phyloP scores from a whole-genome alignment of 2,797 vertebrate species.

The Micrastur ruficollis region DNA sequence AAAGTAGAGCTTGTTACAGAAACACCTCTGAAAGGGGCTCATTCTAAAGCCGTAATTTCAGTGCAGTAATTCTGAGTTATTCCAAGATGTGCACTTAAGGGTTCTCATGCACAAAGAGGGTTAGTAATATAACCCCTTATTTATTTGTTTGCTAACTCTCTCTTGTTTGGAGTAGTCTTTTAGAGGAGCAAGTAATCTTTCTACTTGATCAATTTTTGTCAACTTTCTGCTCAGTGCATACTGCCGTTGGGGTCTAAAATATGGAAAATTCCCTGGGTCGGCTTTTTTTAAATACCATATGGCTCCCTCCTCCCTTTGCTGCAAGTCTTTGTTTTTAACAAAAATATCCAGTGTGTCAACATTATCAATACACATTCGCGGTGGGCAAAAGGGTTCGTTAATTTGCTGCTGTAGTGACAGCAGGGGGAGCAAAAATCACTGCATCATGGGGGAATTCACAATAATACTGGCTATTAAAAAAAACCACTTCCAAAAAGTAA shows the following conservation, averaged over 20 bases:
- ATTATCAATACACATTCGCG: background rate
- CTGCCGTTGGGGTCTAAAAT: background rate
- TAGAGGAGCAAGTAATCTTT: background rate
- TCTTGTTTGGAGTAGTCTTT: background rate
- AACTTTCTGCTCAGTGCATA: background rate
- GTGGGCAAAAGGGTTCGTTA: background rate
- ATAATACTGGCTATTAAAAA: background rate
- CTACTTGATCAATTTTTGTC: background rate
- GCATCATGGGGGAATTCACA: slow-evolving; percentile 16
- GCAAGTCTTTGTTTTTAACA: background rate
- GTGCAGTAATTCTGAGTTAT: background rate
- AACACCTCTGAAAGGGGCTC: background rate
- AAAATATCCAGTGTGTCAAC: background rate
- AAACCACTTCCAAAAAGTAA: background rate
- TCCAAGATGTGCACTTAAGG: background rate
- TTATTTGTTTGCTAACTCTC: background rate
- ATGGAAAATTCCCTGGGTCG: background rate
- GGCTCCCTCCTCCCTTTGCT: background rate
- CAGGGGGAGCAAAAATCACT: slow-evolving; percentile 68
- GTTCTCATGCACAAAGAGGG: background rate
- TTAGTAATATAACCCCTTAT: background rate
- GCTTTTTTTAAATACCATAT: background rate
- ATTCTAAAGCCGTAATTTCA: background rate
- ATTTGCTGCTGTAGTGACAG: slow-evolving; percentile 44
- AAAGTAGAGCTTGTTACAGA: background rate